Evolutionary conservation across 2,113 vertebrate species (phyloP).

Genomic region (Laterallus jamaicensis): DNA sequence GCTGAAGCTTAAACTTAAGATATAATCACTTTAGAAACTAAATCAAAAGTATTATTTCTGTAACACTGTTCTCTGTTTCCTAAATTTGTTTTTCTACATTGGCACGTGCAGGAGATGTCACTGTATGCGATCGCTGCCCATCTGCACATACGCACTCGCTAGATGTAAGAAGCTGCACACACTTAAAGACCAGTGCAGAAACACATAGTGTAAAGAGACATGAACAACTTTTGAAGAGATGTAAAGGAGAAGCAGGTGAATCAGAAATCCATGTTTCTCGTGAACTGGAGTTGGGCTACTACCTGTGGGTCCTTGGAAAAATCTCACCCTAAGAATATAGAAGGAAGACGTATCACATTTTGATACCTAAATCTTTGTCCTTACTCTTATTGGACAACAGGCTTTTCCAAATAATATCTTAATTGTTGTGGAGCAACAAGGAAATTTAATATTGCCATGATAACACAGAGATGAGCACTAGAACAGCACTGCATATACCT

Average conservation of each 20-base stretch:
- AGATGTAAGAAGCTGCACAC: neutral
- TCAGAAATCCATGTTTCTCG: neutral
- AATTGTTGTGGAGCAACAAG: neutral
- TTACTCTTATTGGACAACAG: neutral
- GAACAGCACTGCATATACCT: neutral
- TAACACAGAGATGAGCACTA: neutral
- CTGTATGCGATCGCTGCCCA: neutral
- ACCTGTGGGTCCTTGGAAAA: neutral
- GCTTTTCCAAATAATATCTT: neutral
- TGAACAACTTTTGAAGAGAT: neutral
- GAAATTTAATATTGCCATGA: neutral
- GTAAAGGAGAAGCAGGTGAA: neutral
- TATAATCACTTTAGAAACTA: neutral
- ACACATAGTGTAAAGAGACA: neutral
- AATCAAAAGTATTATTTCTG: neutral
- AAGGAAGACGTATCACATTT: neutral
- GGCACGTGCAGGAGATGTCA: rapidly evolving
- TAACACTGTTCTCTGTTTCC: neutral
- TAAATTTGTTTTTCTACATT: neutral
- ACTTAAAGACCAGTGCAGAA: neutral
- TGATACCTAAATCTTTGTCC: neutral
- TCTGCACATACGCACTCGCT: neutral
- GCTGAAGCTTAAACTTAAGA: neutral
- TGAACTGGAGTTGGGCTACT: neutral
- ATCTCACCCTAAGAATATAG: neutral